These are phyloP conservation scores for Tetraodon nigroviridis DNA, from an alignment of 2,113 vertebrate species.

Conservation along the genomic window DNA sequence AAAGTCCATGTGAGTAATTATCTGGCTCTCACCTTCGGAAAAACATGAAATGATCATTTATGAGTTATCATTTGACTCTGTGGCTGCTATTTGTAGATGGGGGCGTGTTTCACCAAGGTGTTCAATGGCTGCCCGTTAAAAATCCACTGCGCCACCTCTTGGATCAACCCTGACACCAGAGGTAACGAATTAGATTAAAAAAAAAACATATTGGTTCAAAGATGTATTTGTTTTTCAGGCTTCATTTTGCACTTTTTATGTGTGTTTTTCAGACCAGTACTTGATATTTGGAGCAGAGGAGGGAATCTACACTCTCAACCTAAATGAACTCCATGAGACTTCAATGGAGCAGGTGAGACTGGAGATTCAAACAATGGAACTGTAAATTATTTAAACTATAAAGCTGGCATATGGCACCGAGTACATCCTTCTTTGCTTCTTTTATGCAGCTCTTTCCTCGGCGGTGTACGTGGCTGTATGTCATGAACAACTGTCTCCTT, in stretches of 20 bases:
- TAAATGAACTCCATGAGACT: constrained; percentile 97
- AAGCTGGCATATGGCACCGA: no score
- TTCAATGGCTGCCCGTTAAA: constrained; percentile 98
- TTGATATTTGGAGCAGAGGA: constrained; percentile 98
- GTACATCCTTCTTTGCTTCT: background rate
- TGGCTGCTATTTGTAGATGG: constrained; percentile 80
- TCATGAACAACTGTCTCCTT: constrained; percentile 96
- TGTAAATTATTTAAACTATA: no score
- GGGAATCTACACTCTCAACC: constrained; percentile 96
- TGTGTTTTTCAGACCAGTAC: constrained; percentile 88
- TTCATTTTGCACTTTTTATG: background rate
- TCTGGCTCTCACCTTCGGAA: background rate
- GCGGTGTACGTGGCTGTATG: constrained; percentile 95
- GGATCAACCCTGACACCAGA: constrained; percentile 98
- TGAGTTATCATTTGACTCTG: background rate
- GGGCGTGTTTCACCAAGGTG: constrained; percentile 98
- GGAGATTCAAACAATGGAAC: background rate
- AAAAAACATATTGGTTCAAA: no score
- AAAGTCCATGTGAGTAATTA: constrained; percentile 93
- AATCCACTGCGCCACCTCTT: constrained; percentile 97
- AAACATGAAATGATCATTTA: background rate
- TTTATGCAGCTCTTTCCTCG: constrained; percentile 87
- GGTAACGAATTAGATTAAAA: constrained; percentile 64
- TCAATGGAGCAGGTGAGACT: constrained; percentile 92
- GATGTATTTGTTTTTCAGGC: no score